Evolutionary conservation across 2,888 invertebrate genomes (phyloP).

Genomic region (Agrochola litura): DNA sequence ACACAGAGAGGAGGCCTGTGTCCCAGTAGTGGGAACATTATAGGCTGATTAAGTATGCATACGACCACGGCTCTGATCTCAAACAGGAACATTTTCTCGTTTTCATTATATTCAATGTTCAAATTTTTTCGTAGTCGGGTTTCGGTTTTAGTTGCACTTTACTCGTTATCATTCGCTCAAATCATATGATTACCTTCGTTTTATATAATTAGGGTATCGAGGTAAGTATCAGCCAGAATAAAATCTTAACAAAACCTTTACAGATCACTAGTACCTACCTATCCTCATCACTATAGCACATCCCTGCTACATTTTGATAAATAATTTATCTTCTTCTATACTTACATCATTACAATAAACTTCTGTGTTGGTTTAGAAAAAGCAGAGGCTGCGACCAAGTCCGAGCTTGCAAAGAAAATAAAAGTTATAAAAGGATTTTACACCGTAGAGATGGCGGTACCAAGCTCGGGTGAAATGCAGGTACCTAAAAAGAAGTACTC

Average conservation of each 20-base stretch:
- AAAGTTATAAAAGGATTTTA: conserved; percentile 80
- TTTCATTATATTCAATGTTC: too few species aligned
- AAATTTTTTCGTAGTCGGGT: background rate
- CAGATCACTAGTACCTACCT: background rate
- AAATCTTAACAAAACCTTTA: background rate
- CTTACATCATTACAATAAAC: background rate
- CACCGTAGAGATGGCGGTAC: conserved; percentile 83
- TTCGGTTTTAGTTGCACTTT: background rate
- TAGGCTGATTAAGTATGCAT: background rate
- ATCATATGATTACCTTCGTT: background rate
- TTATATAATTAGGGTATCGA: background rate
- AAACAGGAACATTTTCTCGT: background rate
- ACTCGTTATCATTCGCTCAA: background rate
- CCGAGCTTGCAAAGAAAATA: conserved; percentile 78
- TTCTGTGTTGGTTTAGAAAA: conserved; percentile 72
- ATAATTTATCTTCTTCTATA: background rate
- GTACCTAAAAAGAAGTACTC: conserved; percentile 62
- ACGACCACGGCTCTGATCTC: background rate
- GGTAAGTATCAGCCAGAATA: background rate
- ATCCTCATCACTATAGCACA: background rate
- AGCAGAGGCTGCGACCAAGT: conserved; percentile 74
- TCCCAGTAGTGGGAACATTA: background rate
- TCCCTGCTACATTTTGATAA: too few species aligned
- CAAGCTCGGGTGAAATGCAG: conserved; percentile 72
- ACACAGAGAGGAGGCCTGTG: too few species aligned